phyloP scores from a whole-genome alignment of 2,888 invertebrate genomes.

The Noctua fimbriata region DNA sequence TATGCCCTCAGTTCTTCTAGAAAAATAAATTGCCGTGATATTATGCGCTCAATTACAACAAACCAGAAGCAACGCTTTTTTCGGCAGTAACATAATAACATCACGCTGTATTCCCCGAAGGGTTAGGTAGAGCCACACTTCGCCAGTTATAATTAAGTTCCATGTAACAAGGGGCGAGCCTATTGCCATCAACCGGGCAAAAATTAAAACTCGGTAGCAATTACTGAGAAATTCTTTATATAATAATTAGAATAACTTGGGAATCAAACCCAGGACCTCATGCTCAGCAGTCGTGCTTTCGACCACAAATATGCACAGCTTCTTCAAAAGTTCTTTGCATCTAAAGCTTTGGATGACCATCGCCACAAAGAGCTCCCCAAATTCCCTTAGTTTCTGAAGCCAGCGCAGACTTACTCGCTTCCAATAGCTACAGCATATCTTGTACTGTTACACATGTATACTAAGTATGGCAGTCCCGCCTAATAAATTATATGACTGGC shows the following conservation, averaged over 20 bases:
- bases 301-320: neutral
- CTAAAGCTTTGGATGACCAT: neutral
- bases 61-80: too few relatives aligned
- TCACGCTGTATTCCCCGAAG: neutral
- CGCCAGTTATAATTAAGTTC: neutral
- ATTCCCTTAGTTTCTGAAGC: neutral
- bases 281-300: neutral
- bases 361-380: neutral
- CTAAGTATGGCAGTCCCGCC: neutral
- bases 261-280: neutral
- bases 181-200: neutral
- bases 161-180: neutral
- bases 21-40: too few relatives aligned
- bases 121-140: neutral
- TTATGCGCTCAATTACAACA: too few relatives aligned
- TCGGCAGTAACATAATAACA: too few relatives aligned
- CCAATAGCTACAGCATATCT: slow-evolving; percentile 23
- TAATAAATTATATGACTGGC: slow-evolving; percentile 52
- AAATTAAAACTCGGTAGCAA: neutral
- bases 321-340: neutral
- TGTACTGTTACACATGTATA: neutral
- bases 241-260: too few relatives aligned
- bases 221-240: neutral
- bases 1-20: too few relatives aligned
- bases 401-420: neutral